Evolutionary conservation across 2,797 vertebrate species (phyloP).

Genomic region (Galagoides demidoff): DNA sequence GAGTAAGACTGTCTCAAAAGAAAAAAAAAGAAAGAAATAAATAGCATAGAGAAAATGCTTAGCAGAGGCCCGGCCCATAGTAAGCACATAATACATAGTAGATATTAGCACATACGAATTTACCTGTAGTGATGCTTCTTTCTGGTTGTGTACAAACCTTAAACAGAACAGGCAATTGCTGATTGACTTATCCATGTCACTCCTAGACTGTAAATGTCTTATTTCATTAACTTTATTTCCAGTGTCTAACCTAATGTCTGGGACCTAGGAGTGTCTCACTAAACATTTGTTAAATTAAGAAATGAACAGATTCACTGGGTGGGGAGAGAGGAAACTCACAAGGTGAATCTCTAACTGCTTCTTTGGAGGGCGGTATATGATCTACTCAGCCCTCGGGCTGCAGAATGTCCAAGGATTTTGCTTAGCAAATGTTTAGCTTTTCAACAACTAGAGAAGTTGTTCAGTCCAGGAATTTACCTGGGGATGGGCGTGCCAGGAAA

Average conservation of each 20-base stretch:
- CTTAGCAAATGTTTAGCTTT: neutral
- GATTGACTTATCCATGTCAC: neutral
- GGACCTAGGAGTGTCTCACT: neutral
- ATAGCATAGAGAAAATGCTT: neutral
- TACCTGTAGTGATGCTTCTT: neutral
- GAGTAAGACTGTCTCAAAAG: too few species aligned
- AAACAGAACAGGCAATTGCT: neutral
- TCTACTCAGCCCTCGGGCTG: neutral
- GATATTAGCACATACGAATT: neutral
- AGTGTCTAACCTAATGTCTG: neutral
- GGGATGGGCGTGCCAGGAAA: neutral
- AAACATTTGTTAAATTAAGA: constrained; percentile 13
- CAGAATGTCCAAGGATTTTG: neutral
- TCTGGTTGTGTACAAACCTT: neutral
- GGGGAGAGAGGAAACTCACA: neutral
- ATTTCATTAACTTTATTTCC: neutral
- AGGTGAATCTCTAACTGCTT: neutral
- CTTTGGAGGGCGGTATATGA: neutral
- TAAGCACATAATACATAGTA: neutral
- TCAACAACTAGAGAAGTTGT: neutral
- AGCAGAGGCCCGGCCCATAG: neutral
- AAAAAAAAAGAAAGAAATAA: neutral
- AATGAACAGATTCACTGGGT: neutral
- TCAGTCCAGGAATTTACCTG: neutral
- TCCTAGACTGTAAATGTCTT: neutral